Conservation (phyloP, 2,797 vertebrate species). For the Poeciliopsis paucimaculata region DNA sequence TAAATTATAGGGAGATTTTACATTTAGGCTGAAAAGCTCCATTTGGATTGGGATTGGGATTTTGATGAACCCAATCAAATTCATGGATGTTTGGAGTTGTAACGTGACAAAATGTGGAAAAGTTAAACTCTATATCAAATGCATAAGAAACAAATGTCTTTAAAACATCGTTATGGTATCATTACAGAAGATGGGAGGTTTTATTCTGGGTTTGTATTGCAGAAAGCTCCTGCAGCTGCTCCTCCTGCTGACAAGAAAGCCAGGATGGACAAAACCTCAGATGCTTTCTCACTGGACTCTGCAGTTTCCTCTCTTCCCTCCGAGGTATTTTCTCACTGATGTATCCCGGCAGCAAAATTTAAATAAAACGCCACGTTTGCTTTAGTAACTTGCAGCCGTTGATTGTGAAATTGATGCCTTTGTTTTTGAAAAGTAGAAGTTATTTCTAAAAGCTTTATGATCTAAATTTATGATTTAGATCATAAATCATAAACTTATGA, state of each 20-base stretch:
- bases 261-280: slow-evolving; percentile 61
- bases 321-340: slow-evolving; percentile 25
- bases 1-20: background rate
- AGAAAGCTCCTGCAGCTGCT: slow-evolving; percentile 49
- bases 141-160: background rate
- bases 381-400: background rate
- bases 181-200: background rate
- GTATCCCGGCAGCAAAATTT: background rate
- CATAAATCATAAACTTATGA: too few species aligned
- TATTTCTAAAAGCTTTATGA: background rate
- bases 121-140: background rate
- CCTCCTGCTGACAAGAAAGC: slow-evolving; percentile 80
- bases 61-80: background rate
- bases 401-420: background rate
- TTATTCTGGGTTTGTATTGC: slow-evolving; percentile 7
- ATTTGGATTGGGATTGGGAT: background rate
- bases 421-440: background rate
- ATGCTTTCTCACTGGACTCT: slow-evolving; percentile 49
- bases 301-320: slow-evolving; percentile 23
- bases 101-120: background rate
- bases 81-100: background rate
- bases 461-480: too few species aligned
- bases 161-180: background rate
- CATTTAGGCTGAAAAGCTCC: background rate
- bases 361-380: background rate